phyloP scores from a whole-genome alignment of 2,888 invertebrate genomes.

The Marasmarcha lunaedactyla region DNA sequence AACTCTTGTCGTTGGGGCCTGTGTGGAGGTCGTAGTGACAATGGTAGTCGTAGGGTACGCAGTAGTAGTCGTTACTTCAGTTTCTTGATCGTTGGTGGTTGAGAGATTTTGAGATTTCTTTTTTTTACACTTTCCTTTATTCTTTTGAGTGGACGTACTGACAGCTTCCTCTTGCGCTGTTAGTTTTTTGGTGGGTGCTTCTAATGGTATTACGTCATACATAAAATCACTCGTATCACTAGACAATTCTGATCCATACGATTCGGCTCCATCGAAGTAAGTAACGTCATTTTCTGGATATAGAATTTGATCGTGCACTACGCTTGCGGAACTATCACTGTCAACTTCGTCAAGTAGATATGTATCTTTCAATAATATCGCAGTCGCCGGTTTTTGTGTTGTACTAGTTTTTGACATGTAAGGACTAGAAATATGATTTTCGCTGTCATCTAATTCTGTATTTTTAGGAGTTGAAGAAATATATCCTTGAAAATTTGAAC shows the following conservation, averaged over 20 bases:
- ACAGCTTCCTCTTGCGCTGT: constrained; percentile 26
- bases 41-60: not conserved
- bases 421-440: constrained; percentile 27
- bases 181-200: constrained; percentile 21
- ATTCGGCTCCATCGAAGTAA: too few species aligned
- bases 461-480: constrained; percentile 27
- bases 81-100: constrained; percentile 20
- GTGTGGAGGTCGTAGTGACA: constrained; percentile 6
- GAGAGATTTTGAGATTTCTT: constrained; percentile 34
- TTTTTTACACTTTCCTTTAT: constrained; percentile 52
- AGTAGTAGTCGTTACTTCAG: constrained; percentile 15
- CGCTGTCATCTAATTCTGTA: constrained; percentile 24
- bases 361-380: not conserved
- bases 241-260: not conserved
- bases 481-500: constrained; percentile 55
- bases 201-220: constrained; percentile 15
- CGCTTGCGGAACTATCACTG: not conserved
- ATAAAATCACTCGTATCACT: not conserved
- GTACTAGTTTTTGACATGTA: constrained; percentile 17
- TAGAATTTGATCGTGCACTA: not conserved
- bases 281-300: not conserved
- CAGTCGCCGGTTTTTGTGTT: constrained; percentile 8
- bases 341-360: not conserved
- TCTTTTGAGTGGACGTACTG: constrained; percentile 28
- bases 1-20: constrained; percentile 18